Evolutionary conservation across 2,888 invertebrate species (phyloP).

Genomic region (Teleiodes luculella): DNA sequence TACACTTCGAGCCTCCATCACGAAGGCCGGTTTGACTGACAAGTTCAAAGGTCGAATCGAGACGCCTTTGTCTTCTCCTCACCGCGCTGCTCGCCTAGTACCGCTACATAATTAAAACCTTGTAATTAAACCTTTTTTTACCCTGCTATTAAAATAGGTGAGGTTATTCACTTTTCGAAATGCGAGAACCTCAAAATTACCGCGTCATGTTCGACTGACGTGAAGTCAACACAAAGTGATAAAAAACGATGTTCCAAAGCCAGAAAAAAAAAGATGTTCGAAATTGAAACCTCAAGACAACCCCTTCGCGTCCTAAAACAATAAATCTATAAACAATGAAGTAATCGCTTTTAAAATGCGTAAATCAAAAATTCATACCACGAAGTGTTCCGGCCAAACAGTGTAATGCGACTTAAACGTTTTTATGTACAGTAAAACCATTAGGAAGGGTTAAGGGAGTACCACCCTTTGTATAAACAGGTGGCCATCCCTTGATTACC

Average conservation of each 20-base stretch:
- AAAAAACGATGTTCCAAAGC: neutral
- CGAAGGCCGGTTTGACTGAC: slow-evolving; percentile 15
- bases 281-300: slow-evolving; percentile 7
- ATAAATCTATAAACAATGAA: slow-evolving; percentile 14
- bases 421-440: slow-evolving; percentile 30
- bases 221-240: neutral
- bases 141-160: neutral
- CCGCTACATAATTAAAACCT: slow-evolving; percentile 19
- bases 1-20: slow-evolving; percentile 7
- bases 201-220: no score
- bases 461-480: slow-evolving; percentile 24
- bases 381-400: slow-evolving; percentile 20
- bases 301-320: neutral
- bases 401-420: slow-evolving; percentile 20
- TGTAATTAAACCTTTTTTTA: slow-evolving; percentile 15
- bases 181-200: neutral
- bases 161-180: neutral
- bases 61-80: slow-evolving; percentile 17
- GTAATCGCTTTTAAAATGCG: slow-evolving; percentile 9
- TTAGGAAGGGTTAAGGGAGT: slow-evolving; percentile 26
- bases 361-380: slow-evolving; percentile 22
- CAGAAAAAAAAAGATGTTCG: neutral
- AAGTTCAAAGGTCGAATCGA: slow-evolving; percentile 16
- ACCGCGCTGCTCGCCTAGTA: slow-evolving; percentile 15
- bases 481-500: slow-evolving; percentile 24